A percentile compares a stretch with the other conserved stretches of the same genome.
Evolutionary conservation across 2,888 invertebrate genomes (phyloP).

Genomic region (Pseudococcus longispinus): DNA sequence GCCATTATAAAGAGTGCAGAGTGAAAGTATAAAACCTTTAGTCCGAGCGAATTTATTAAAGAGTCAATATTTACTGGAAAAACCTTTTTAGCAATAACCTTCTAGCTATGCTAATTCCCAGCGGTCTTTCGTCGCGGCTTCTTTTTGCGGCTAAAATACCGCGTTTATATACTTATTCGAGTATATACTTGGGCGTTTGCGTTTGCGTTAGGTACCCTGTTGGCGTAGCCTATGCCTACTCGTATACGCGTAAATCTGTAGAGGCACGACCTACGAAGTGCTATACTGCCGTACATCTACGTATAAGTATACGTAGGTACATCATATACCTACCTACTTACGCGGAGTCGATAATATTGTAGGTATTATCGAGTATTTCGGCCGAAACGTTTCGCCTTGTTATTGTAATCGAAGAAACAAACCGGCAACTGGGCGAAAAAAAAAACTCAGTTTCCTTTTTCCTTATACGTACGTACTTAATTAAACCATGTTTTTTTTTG

Average conservation of each 20-base stretch:
- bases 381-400: background rate
- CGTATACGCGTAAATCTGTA: no score
- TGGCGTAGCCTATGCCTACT: no score
- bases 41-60: constrained; percentile 28
- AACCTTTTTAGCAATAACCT: constrained; percentile 37
- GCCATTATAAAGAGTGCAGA: background rate
- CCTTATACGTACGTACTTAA: no score
- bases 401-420: background rate
- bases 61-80: constrained; percentile 22
- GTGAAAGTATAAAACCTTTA: background rate
- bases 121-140: constrained; percentile 32
- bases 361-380: background rate
- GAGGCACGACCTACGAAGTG: no score
- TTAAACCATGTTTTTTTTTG: no score
- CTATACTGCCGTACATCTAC: no score
- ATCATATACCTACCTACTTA: no score
- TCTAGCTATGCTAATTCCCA: constrained; percentile 33
- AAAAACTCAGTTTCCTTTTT: no score
- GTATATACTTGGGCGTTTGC: background rate
- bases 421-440: no score
- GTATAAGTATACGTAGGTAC: no score
- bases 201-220: no score
- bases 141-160: constrained; percentile 23
- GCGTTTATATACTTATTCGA: background rate
- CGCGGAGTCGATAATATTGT: no score